phyloP scores from a whole-genome alignment of 2,113 vertebrate genomes.

The Ptilonorhynchus violaceus region DNA sequence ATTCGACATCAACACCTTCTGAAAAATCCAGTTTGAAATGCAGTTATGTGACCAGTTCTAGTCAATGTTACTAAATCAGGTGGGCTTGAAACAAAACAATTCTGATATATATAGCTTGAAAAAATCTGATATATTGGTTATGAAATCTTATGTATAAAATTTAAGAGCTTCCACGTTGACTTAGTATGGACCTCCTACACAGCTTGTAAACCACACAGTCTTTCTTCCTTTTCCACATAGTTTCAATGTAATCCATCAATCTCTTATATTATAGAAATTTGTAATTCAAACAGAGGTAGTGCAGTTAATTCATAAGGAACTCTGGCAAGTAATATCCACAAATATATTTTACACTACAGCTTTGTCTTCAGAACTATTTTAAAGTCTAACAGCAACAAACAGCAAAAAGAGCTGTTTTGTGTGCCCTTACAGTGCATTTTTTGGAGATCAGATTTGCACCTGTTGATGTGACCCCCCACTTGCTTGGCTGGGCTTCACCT shows the following conservation, averaged over 20 bases:
- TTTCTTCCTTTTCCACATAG: background rate
- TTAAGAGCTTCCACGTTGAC: background rate
- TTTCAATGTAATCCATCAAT: background rate
- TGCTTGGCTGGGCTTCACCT: background rate
- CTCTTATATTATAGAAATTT: background rate
- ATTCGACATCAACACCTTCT: background rate
- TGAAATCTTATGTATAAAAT: background rate
- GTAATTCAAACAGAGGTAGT: background rate
- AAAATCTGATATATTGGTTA: background rate
- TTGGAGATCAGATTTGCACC: accelerated
- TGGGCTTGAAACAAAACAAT: background rate
- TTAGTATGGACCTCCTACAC: background rate
- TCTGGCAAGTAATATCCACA: background rate
- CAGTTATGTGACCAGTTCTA: background rate
- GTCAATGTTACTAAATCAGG: background rate
- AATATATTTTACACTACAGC: background rate
- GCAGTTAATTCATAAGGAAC: background rate
- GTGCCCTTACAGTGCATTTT: background rate
- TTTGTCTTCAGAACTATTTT: background rate
- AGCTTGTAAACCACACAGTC: background rate
- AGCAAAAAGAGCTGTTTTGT: background rate
- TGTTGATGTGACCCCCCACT: accelerated
- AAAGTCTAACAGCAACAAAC: background rate
- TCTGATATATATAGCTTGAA: background rate
- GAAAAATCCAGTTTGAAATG: background rate